Evolutionary conservation across 23 tunicate species (phyloP).

Genomic region (Botrylloides violaceus): DNA sequence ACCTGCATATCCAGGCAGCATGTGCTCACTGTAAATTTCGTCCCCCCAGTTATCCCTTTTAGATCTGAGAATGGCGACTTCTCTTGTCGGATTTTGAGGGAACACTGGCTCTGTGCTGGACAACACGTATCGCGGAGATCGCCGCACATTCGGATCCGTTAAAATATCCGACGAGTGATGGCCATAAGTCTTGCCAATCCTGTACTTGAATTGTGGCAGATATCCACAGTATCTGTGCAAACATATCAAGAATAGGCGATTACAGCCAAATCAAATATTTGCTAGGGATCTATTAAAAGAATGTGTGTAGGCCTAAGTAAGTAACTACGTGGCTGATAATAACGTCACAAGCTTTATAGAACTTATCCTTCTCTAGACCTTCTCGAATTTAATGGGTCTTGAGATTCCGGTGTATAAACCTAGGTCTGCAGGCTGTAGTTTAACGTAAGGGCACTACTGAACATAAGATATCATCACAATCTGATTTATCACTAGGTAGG

Average conservation of each 20-base stretch:
- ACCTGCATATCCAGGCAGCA: slow-evolving; percentile 95
- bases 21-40: slow-evolving; percentile 59
- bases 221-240: slow-evolving; percentile 73
- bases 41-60: slow-evolving; percentile 73
- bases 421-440: too few relatives aligned
- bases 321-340: too few relatives aligned
- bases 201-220: slow-evolving; percentile 75
- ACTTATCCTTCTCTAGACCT: too few relatives aligned
- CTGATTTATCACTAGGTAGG: too few relatives aligned
- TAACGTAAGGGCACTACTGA: too few relatives aligned
- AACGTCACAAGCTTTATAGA: too few relatives aligned
- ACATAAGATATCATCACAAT: too few relatives aligned
- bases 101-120: slow-evolving; percentile 27
- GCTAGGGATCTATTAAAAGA: too few relatives aligned
- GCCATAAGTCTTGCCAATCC: slow-evolving; percentile 92
- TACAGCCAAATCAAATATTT: too few relatives aligned
- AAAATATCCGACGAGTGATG: slow-evolving; percentile 84
- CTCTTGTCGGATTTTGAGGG: slow-evolving; percentile 19
- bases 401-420: too few relatives aligned
- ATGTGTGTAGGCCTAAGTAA: too few relatives aligned
- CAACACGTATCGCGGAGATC: slow-evolving; percentile 55
- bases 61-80: slow-evolving; percentile 26
- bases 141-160: slow-evolving; percentile 49
- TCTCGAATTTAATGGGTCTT: too few relatives aligned
- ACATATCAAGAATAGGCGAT: background rate